Base-by-base conservation (phyloP, 1,140 invertebrate species). In the Drosophila suzukii region DNA sequence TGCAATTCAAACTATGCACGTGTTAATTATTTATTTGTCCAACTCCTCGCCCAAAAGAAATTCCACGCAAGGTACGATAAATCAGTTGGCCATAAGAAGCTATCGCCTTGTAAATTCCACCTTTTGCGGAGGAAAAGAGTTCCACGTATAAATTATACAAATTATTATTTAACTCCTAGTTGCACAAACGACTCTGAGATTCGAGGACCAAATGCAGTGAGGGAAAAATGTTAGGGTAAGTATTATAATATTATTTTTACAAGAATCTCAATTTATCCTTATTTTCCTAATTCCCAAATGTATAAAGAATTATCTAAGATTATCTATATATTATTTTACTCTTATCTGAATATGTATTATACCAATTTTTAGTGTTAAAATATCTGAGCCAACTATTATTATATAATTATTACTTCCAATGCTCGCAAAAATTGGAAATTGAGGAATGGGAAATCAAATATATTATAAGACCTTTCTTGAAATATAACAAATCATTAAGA, bases 131-230 rank as follows among this genome's bases (percentile, higher is more conserved):
- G 27, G 38, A 49, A 65, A 71, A 56, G 41, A 79, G 59, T 73
- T 83, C 79, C 63, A 56, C 30, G 67, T 46, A 76, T 89, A 89
- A 89, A 89, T 89, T 89, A 89, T 84, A 89, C 80, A 89, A 89
- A 89, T 89, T 89, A 89, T 89, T 89, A 89, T 84, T 84, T 81
- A 78, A 81, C 46, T 68, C 15, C 57, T 49, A 39, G 72, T 36
- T 50, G 70, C 17, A 38, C 53, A 30, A 41, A 20, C 43, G 58
- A 38, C 50, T 34, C 7, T 39, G 24, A 32, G 15, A 46, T 70
- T 54, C 20, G 60, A 41, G 53, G 39, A 51, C 36, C 39, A 17
- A 10, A 11, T 39, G 57, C 67, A 79, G 58, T 7, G 24, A 24
- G 15, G 3, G 3, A 47, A 15, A 67, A 61, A 30, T n/a, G 24